A percentile compares a stretch with the other conserved stretches of the same genome.
phyloP scores from a whole-genome alignment of 2,888 invertebrate species.

The Drosophila kanekoi region DNA sequence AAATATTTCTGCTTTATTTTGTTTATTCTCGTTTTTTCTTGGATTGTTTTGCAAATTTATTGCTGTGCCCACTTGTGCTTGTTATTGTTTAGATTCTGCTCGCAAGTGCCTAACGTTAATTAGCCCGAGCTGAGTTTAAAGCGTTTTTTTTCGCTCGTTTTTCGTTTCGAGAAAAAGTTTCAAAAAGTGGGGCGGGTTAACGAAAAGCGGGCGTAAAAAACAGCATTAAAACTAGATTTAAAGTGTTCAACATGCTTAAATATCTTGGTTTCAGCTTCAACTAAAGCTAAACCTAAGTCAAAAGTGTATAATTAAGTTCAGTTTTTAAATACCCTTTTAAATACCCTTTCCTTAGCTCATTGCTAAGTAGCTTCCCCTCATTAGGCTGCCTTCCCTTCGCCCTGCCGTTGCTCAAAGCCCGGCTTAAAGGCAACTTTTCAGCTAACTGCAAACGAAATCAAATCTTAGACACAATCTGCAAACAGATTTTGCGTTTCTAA shows the following conservation, averaged over 20 bases:
- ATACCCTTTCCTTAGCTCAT: too few relatives aligned
- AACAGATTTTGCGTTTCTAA: constrained; percentile 80
- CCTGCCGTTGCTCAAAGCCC: neutral
- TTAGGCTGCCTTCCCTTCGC: neutral
- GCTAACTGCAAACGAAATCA: constrained; percentile 59
- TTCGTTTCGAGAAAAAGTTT: neutral
- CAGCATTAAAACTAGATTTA: too few relatives aligned
- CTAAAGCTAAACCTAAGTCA: neutral
- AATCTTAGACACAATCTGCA: constrained; percentile 76
- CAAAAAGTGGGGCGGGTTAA: neutral
- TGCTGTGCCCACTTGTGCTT: too few relatives aligned
- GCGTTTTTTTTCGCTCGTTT: neutral
- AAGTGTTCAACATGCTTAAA: too few relatives aligned
- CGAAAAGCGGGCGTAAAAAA: too few relatives aligned
- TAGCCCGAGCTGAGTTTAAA: constrained; percentile 9
- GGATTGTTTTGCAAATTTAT: too few relatives aligned
- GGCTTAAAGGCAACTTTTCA: constrained; percentile 17
- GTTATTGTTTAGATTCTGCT: neutral
- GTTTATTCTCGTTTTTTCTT: neutral
- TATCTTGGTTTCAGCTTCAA: neutral
- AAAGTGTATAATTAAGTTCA: neutral
- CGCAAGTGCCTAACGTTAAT: constrained; percentile 6
- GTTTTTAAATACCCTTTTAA: neutral
- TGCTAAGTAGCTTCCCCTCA: too few relatives aligned
- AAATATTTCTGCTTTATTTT: neutral